Evolutionary conservation across 2,888 invertebrate genomes (phyloP), one percentile per base, ranked within the genome.

Genomic region (Volucella zonaria): DNA sequence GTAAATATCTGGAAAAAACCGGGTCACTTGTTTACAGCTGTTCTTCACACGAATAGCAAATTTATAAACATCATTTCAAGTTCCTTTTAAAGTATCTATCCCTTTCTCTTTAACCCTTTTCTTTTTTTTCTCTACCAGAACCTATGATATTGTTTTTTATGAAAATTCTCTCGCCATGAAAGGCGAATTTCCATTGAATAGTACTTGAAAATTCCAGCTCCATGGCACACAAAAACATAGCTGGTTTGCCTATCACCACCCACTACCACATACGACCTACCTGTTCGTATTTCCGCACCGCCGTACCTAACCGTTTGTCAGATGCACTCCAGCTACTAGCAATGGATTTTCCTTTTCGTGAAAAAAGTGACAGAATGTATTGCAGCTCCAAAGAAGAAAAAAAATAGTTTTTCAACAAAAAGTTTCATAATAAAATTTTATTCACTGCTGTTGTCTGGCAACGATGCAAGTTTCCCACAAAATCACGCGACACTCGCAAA

Each of bases 401-500:
- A 75, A 18, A 18, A 18, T 31, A 31, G 31, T 31, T 11, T 54
- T 15, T 38, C 66, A 56, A 66, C 61, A 83, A 76, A 82, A 79
- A 80, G 59, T 75, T 83, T 83, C 67, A 83, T 79, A 83, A 83
- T 83, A 83, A 83, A 83, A 83, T 83, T 83, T 83, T 75, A 83
- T 83, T 79, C 79, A 79, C 74, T 79, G 61, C 75, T 62, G 79
- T 79, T 79, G 83, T 75, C 83, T 83, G 83, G 83, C 75, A 79
- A 75, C 79, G 83, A 83, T 79, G 74, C 75, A 71, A 67, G 56
- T 54, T 75, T 51, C 71, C 79, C 74, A 79, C 83, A 79, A 80
- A 83, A 80, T 71, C 79, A 67, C 54, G 40, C 70, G 56, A 67
- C 74, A 71, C 38, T 38, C 38, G 9, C 52, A 56, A 73, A 58